These are phyloP conservation scores for Scaptomyza parva DNA, from an alignment of 2,888 invertebrate genomes.

Conservation along the genomic window DNA sequence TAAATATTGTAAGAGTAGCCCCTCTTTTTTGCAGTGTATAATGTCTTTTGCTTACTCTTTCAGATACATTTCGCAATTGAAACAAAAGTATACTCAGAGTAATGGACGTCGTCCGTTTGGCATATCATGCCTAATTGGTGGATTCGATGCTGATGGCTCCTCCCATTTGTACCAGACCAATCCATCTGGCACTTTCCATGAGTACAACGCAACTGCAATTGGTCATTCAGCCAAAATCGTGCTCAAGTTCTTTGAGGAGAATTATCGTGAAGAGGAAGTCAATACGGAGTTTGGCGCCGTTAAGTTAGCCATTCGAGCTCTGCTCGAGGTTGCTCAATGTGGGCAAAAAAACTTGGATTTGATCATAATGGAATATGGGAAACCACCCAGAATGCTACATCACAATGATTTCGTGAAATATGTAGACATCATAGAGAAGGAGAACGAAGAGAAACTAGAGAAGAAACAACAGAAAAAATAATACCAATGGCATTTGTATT, in stretches of 20 bases:
- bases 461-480: slow-evolving; percentile 93
- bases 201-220: slow-evolving; percentile 99
- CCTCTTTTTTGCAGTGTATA: too few species aligned
- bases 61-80: slow-evolving; percentile 90
- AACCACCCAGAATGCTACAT: slow-evolving; percentile 94
- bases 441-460: slow-evolving; percentile 98
- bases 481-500: slow-evolving; percentile 12
- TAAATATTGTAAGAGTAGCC: slow-evolving; percentile 32
- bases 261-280: slow-evolving; percentile 96
- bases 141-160: slow-evolving; percentile 98
- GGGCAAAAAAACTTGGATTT: slow-evolving; percentile 99
- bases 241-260: slow-evolving; percentile 98
- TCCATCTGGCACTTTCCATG: slow-evolving; percentile 99
- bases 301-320: slow-evolving; percentile 97
- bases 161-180: slow-evolving; percentile 99
- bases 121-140: slow-evolving; percentile 98
- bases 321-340: slow-evolving; percentile 98
- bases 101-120: slow-evolving; percentile 99
- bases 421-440: slow-evolving; percentile 97
- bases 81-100: slow-evolving; percentile 99
- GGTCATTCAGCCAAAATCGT: slow-evolving; percentile 99
- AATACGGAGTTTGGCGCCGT: slow-evolving; percentile 92
- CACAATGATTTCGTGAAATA: slow-evolving; percentile 96
- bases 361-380: slow-evolving; percentile 94
- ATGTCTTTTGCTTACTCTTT: neutral